These are phyloP conservation scores for Aelia acuminata DNA, from an alignment of 2,888 invertebrate genomes.

Conservation along the genomic window DNA sequence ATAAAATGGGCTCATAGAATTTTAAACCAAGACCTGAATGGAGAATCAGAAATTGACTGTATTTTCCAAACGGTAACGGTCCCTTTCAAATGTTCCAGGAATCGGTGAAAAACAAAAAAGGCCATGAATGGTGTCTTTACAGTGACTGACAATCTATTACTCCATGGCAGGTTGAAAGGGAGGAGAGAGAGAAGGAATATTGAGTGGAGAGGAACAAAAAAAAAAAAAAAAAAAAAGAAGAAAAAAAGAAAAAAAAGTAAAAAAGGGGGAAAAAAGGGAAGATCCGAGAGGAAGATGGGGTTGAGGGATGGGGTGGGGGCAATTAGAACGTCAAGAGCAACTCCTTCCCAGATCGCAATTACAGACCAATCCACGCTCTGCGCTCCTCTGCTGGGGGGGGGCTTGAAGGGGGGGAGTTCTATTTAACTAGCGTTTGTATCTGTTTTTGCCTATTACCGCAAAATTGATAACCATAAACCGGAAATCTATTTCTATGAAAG, in stretches of 20 bases:
- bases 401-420: neutral
- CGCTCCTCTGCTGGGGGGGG: neutral
- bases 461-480: slow-evolving; percentile 5
- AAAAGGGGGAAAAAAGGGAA: neutral
- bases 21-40: neutral
- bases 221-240: slow-evolving; percentile 47
- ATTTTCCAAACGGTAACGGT: slow-evolving; percentile 22
- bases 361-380: slow-evolving; percentile 13
- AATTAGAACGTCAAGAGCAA: slow-evolving; percentile 58
- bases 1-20: neutral
- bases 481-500: neutral
- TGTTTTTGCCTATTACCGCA: neutral
- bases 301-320: slow-evolving; percentile 41
- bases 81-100: slow-evolving; percentile 19
- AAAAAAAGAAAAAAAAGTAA: slow-evolving; percentile 37
- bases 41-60: neutral
- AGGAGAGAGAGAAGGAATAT: slow-evolving; percentile 43
- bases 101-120: neutral
- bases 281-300: slow-evolving; percentile 50
- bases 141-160: slow-evolving; percentile 36
- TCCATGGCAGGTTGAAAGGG: slow-evolving; percentile 1
- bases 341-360: slow-evolving; percentile 57
- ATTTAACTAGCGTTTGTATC: slow-evolving; percentile 41
- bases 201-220: slow-evolving; percentile 52
- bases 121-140: slow-evolving; percentile 48